Conservation (phyloP, 2,888 invertebrate species). For the Heliconius sara region DNA sequence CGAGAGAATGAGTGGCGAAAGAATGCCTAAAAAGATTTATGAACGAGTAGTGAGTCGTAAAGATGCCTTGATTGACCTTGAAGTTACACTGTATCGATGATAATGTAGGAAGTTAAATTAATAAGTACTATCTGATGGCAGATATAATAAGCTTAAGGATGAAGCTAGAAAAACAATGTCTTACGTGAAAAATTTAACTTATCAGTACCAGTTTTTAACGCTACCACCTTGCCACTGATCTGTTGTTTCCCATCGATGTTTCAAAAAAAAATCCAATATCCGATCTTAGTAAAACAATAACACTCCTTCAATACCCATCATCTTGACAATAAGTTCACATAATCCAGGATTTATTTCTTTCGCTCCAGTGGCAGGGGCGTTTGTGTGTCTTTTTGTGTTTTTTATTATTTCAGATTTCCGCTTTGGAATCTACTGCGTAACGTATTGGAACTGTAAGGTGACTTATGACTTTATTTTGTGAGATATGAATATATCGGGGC, state of each 20-base stretch:
- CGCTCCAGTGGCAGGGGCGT: conserved; percentile 67
- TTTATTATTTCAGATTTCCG: conserved; percentile 64
- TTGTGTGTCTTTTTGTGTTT: conserved; percentile 63
- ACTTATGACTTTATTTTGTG: conserved; percentile 42
- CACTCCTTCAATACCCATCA: conserved; percentile 52
- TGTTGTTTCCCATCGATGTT: not conserved
- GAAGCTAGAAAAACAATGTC: too few relatives aligned
- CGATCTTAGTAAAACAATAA: conserved; percentile 45
- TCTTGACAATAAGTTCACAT: conserved; percentile 64
- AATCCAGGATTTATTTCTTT: conserved; percentile 71
- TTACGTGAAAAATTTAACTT: not conserved
- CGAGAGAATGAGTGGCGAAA: too few relatives aligned
- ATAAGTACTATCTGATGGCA: too few relatives aligned
- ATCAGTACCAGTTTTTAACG: not conserved
- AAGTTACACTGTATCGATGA: too few relatives aligned
- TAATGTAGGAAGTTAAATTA: too few relatives aligned
- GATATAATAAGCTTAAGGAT: too few relatives aligned
- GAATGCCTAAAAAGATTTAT: too few relatives aligned
- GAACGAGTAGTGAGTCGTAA: too few relatives aligned
- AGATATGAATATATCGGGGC: conserved; percentile 28
- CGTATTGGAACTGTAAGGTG: conserved; percentile 42
- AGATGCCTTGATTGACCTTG: too few relatives aligned
- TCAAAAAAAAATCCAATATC: conserved; percentile 12
- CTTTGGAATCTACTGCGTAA: conserved; percentile 44
- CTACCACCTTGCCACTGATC: not conserved